These are phyloP conservation scores for Nasua narica DNA, from an alignment of 2,797 vertebrate genomes.

Conservation along the genomic window DNA sequence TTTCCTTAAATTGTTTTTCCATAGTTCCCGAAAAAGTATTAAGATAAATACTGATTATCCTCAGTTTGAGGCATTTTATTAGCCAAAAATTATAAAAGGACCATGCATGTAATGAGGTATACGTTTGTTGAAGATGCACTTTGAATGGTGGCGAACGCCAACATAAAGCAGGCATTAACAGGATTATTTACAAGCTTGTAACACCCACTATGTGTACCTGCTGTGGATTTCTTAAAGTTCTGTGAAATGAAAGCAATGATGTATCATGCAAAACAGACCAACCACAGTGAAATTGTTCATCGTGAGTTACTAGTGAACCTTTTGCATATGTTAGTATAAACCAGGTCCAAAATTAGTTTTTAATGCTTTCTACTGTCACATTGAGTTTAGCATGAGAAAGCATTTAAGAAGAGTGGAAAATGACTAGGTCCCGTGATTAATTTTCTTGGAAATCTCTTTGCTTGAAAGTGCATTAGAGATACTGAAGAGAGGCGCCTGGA, in stretches of 20 bases:
- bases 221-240: not conserved
- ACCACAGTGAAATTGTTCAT: not conserved
- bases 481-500: not conserved
- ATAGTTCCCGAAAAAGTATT: not conserved
- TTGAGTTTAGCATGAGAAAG: not conserved
- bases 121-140: not conserved
- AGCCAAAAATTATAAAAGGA: not conserved
- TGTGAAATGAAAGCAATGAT: not conserved
- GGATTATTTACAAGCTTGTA: not conserved
- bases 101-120: not conserved
- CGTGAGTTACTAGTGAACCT: not conserved
- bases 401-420: not conserved
- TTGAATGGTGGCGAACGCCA: not conserved
- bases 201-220: conserved; percentile 1
- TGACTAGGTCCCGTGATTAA: not conserved
- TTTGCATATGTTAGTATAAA: not conserved
- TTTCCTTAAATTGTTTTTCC: conserved; percentile 3
- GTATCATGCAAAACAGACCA: not conserved
- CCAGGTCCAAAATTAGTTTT: not conserved
- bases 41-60: not conserved
- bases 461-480: not conserved
- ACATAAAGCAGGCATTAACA: not conserved
- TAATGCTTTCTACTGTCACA: not conserved
- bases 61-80: not conserved
- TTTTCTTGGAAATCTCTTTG: conserved; percentile 14